Evolutionary conservation across 2,797 vertebrate genomes (phyloP), one percentile per base, ranked within the genome.

Genomic region (Danio choprae): DNA sequence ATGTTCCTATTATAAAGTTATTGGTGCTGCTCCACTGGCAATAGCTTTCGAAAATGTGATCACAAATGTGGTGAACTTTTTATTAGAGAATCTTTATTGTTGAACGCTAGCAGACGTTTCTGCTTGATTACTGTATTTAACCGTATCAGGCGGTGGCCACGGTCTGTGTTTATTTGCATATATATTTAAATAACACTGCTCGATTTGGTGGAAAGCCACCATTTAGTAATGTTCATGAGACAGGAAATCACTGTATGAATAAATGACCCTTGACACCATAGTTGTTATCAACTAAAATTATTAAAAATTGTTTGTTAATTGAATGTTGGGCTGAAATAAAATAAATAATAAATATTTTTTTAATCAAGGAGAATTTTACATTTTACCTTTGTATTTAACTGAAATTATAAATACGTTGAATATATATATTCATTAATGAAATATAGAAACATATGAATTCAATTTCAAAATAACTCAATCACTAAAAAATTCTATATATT

Each of bases 41-140:
- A 43, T 41, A 48, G 40, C 71, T 38, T 74, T 60, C 11, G 9
- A 46, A 59, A 44, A 74, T 74, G 4, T n/a, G 18, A 59, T 73
- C 15, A 44, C 13, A 29, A 29, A 44, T 60, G 9, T 8, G 43
- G 6, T 60, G 41, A 73, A 59, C 55, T 40, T 73, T 38, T 40
- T 38, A 41, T 15, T n/a, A 22, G 6, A 22, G 55, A 29, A 20
- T 46, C 6, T 50, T 15, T 74, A 16, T 13, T 38, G 9, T n/a
- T 48, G 56, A 8, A 38, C 6, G 53, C 51, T 44, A 58, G 7
- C 18, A 58, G 40, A 72, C 0, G 0, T 29, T 59, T 4, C 50
- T 58, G 22, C 13, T 36, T 46, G 12, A 43, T 7, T 29, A 2
- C 69, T 56, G 12, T 56, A 20, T 22, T 71, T 15, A 22, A 56